Percentiles rank a stretch among this genome's conserved stretches.
Evolutionary conservation across 1,140 invertebrate genomes (phyloP).

Genomic region (Euschistus heros): DNA sequence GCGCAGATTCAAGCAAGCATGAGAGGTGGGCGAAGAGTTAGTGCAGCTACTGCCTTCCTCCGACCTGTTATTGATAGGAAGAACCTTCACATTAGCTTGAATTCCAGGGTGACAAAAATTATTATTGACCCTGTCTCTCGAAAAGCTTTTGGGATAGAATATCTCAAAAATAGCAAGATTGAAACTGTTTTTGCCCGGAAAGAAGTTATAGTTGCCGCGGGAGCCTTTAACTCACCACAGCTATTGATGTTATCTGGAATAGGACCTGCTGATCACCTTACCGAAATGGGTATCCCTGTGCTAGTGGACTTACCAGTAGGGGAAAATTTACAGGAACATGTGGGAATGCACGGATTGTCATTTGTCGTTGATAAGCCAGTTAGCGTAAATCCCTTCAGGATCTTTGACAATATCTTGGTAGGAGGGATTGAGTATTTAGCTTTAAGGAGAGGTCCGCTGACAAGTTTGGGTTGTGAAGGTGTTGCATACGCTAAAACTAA

Average conservation of each 20-base stretch:
- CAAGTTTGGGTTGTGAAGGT: conserved; percentile 43
- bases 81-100: conserved; percentile 60
- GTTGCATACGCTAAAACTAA: conserved; percentile 41
- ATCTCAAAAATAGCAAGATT: conserved; percentile 40
- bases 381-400: conserved; percentile 31
- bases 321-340: conserved; percentile 68
- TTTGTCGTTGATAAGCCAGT: conserved; percentile 53
- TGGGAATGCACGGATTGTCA: conserved; percentile 47
- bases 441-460: conserved; percentile 38
- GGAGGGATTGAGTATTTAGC: conserved; percentile 27
- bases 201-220: conserved; percentile 57
- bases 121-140: conserved; percentile 48
- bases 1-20: conserved; percentile 53
- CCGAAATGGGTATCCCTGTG: conserved; percentile 51
- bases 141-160: conserved; percentile 53
- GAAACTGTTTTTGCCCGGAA: conserved; percentile 41
- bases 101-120: conserved; percentile 53
- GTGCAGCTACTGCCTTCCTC: conserved; percentile 50
- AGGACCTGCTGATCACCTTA: conserved; percentile 54
- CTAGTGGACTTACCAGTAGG: conserved; percentile 59
- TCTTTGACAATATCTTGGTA: conserved; percentile 19
- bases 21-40: conserved; percentile 47
- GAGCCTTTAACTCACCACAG: conserved; percentile 55
- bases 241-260: conserved; percentile 64
- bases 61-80: conserved; percentile 40